Base-by-base conservation (phyloP, 2,888 invertebrate genomes). In the Cantharis rustica region DNA sequence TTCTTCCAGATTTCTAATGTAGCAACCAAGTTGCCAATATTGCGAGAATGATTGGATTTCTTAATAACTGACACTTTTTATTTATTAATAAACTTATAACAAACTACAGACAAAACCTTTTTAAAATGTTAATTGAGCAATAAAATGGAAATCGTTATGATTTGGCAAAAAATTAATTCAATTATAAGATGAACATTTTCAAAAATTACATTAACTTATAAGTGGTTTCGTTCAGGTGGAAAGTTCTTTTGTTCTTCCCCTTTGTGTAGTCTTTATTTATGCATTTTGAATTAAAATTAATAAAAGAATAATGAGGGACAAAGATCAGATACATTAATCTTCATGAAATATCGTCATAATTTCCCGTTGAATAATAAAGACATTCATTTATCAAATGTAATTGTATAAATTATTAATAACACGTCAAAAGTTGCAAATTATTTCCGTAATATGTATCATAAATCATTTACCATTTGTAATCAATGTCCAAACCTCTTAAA, bases 331-430 rank as follows among this genome's bases (percentile, higher is more conserved):
- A 76, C 85, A 86, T 86, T 84, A 83, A 86, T 86, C 86, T 85
- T 84, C 84, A 84, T 86, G 85, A 86, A 84, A 84, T 84, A 84
- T 83, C 84, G 84, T 83, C 84, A 84, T 86, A 86, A 86, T 86
- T 86, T 86, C 85, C 86, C 85, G 84, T 85, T 84, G 82, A 82
- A 84, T 82, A 85, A 86, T 86, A 86, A 86, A 86, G 85, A 85
- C 85, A 81, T 84, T 81, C 85, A 86, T 86, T 86, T 85, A 86
- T 86, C 86, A 85, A 84, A 81, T 80, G 83, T 82, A 84, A 85
- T 86, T 86, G 84, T 84, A 86, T 86, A 86, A 85, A 85, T 86
- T 86, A 86, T 86, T 85, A 86, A 86, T 86, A 85, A 84, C 85
- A 83, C 81, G 86, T 86, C 85, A 85, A 83, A 84, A 84, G 83